Base-by-base conservation (phyloP, 2,888 invertebrate species). In the Heliconius charithonia region DNA sequence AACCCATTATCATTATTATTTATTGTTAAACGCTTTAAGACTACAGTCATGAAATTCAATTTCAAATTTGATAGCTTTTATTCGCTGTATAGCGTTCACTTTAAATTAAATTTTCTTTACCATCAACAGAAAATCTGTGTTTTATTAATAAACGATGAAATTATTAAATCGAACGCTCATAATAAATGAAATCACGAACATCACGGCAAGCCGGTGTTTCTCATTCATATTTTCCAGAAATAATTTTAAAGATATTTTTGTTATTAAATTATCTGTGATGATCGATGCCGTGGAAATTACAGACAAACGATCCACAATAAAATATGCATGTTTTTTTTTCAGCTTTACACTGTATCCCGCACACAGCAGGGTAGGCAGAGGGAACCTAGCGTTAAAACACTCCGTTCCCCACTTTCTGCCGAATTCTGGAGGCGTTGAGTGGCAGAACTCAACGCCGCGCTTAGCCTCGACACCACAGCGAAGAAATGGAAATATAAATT, bases 91-190 rank as follows among this genome's bases (percentile, higher is more conserved):
- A 45, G 45, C 41, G 41, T 69, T 69, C 25, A 69, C 13, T 69
- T 41, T 69, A 16, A 69, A 69, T 69, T 45, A 25, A 69, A 45
- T 69, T 69, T 69, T 69, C 69, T 27, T 16, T 25, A 19, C 41
- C 41, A 45, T 41, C 69, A 45, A 41, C 41, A 69, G 69, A 69
- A 69, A 25, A 69, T 32, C 32, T 32, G 13, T 56, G 25, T 59
- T 72, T 59, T 59, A 25, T 59, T 72, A 72, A 59, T 72, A 72
- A 72, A 72, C 59, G 72, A 59, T 59, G 16, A n/a, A 59, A 59
- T 59, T 72, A 59, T 72, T 72, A 59, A 72, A 72, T 59, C 72
- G n/a, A 72, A 72, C 32, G 59, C 32, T 72, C 32, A 72, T 72
- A 72, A 72, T 72, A 72, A 72, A 72, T 72, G 72, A 37, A 32